A percentile compares a stretch with the other conserved stretches of the same genome.
Evolutionary conservation across 2,797 vertebrate genomes (phyloP).

Genomic region (Paedocypris micromegethes): DNA sequence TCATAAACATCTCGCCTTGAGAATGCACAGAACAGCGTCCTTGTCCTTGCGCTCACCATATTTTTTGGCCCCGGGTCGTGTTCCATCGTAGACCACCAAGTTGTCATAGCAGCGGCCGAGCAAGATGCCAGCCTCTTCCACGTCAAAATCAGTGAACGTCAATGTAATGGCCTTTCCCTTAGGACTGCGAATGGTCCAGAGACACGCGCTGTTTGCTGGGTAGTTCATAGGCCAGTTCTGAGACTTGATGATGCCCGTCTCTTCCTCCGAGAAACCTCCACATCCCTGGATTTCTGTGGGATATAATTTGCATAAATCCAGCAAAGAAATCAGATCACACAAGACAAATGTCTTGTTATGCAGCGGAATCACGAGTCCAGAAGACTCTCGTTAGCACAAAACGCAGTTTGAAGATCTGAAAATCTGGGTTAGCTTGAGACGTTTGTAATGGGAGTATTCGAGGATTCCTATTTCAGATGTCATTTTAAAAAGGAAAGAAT

Average conservation of each 20-base stretch:
- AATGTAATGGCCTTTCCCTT: conserved; percentile 58
- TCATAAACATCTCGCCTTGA: conserved; percentile 5
- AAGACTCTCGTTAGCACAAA: too few species aligned
- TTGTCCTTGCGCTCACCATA: conserved; percentile 51
- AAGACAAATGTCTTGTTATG: too few species aligned
- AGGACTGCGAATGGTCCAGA: conserved; percentile 65
- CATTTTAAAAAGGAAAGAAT: too few species aligned
- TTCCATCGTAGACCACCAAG: conserved; percentile 60
- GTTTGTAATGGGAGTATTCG: too few species aligned
- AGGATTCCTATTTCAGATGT: too few species aligned
- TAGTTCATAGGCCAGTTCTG: conserved; percentile 72
- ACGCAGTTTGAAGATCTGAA: too few species aligned
- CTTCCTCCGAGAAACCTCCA: conserved; percentile 58
- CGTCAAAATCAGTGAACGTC: conserved; percentile 70
- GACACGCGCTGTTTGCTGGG: conserved; percentile 63
- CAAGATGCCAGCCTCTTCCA: conserved; percentile 58
- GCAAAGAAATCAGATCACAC: too few species aligned
- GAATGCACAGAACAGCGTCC: background rate
- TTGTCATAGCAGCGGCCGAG: conserved; percentile 61
- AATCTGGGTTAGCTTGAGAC: too few species aligned
- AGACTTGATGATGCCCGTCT: conserved; percentile 66
- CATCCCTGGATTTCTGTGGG: conserved; percentile 69
- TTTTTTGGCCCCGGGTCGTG: conserved; percentile 41
- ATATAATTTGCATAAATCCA: background rate
- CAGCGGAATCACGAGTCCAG: too few species aligned